Percentiles rank a stretch among this genome's conserved stretches.
Conservation (phyloP, 2,797 vertebrate genomes). For the Thamnophis elegans region DNA sequence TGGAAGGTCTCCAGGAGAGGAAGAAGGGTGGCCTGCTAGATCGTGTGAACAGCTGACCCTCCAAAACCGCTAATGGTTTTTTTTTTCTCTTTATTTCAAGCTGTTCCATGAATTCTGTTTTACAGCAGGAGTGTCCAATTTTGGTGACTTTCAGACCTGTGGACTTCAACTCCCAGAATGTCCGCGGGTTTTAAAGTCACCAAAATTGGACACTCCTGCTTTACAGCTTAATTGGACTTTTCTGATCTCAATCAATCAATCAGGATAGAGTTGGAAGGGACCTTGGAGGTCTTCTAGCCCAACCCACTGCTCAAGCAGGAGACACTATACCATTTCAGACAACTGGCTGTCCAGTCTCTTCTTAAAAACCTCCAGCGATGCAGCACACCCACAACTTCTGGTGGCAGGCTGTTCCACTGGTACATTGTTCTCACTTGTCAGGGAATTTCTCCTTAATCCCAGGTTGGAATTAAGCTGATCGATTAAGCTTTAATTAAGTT, state of each 20-base stretch:
- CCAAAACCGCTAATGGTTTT: not conserved
- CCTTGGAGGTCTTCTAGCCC: not conserved
- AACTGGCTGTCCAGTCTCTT: not conserved
- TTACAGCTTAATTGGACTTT: not conserved
- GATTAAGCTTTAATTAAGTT: not conserved
- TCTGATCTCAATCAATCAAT: not conserved
- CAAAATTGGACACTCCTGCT: not conserved
- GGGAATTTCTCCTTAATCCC: not conserved
- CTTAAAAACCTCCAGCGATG: not conserved
- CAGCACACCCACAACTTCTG: not conserved
- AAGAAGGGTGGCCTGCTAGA: not conserved
- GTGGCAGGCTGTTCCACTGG: not conserved
- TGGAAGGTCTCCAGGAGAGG: not conserved
- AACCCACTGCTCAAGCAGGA: not conserved
- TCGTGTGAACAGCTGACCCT: not conserved
- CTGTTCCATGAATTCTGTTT: not conserved
- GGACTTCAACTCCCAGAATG: no score
- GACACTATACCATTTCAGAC: not conserved
- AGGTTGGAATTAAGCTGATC: not conserved
- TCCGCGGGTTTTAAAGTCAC: no score
- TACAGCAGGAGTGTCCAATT: not conserved
- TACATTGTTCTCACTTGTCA: not conserved
- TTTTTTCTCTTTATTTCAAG: not conserved
- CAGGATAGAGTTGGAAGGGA: not conserved
- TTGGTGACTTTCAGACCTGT: not conserved